Base-by-base conservation (phyloP, 2,888 invertebrate species). In the Synergus umbraculus region DNA sequence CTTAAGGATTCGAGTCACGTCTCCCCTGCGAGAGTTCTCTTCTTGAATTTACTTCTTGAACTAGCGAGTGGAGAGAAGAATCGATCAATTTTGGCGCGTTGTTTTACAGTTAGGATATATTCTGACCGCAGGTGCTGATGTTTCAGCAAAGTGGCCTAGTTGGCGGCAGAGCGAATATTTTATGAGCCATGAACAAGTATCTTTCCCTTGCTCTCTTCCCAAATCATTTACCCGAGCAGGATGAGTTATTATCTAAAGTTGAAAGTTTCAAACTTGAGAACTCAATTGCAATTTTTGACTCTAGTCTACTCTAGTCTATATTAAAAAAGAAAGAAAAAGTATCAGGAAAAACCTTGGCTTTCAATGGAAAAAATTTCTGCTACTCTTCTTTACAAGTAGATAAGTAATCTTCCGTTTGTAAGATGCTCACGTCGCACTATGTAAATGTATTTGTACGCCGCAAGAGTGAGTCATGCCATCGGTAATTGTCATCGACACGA, bases 101-200 rank as follows among this genome's bases (percentile, higher is more conserved):
- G 69, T 73, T 78, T 64, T 64, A 76, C 64, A 63, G 76, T 77
- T 76, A 81, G 77, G 76, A 80, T 79, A 78, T 77, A 60, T 44
- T 7, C 44, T 12, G 84, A 86, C 84, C 89, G 81, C 89, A 90
- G 90, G 89, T 89, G 89, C 86, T 86, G 86, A 87, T 86, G 83
- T 77, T 76, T 54, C 76, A 54, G 79, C 76, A 84, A 86, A 87
- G 85, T 85, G 86, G 85, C 85, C 82, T 85, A 84, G 86, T 88
- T 87, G 85, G 86, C 83, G 86, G 85, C 78, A 84, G 73, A 78
- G 78, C 84, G 87, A 89, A 90, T 90, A 89, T 89, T 90, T 89
- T 86, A 90, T 89, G 88, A 89, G 87, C 81, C 80, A 83, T 81
- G 81, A 86, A 84, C 84, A 83, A 85, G 78, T 80, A 82, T 83